Conservation (phyloP, 2,888 invertebrate species). For the Dryobotodes eremita region DNA sequence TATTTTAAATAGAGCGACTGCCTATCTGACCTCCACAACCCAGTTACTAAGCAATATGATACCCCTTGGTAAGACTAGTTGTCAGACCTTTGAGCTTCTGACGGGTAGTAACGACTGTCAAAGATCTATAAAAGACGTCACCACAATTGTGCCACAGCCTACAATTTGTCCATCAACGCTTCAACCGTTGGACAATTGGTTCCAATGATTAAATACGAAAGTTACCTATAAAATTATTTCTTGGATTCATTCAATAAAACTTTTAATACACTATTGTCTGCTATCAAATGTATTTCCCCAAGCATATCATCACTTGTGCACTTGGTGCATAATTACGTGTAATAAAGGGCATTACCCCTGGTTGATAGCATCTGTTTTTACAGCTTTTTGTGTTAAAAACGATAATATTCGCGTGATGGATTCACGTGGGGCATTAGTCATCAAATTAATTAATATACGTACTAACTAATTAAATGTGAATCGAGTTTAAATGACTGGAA, state of each 20-base stretch:
- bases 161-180: conserved; percentile 27
- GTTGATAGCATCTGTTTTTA: conserved; percentile 80
- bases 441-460: conserved; percentile 72
- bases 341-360: conserved; percentile 80
- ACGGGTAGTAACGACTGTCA: no score
- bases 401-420: conserved; percentile 76
- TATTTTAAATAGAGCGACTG: no score
- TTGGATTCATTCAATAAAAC: conserved; percentile 67
- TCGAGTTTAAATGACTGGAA: conserved; percentile 62
- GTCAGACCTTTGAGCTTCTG: no score
- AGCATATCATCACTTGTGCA: conserved; percentile 72
- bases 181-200: conserved; percentile 32
- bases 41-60: no score
- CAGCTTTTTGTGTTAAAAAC: conserved; percentile 81
- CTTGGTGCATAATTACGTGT: conserved; percentile 79
- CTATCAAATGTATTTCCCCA: conserved; percentile 66
- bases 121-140: no score
- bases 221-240: conserved; percentile 29
- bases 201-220: conserved; percentile 39
- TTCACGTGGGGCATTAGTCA: conserved; percentile 77
- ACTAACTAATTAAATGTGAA: conserved; percentile 62
- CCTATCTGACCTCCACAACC: no score
- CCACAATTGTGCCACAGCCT: conserved; percentile 14
- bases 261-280: conserved; percentile 69
- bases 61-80: no score